Evolutionary conservation across 2,888 invertebrate species (phyloP), one percentile per base, ranked within the genome.

Genomic region (Dicycla oo): DNA sequence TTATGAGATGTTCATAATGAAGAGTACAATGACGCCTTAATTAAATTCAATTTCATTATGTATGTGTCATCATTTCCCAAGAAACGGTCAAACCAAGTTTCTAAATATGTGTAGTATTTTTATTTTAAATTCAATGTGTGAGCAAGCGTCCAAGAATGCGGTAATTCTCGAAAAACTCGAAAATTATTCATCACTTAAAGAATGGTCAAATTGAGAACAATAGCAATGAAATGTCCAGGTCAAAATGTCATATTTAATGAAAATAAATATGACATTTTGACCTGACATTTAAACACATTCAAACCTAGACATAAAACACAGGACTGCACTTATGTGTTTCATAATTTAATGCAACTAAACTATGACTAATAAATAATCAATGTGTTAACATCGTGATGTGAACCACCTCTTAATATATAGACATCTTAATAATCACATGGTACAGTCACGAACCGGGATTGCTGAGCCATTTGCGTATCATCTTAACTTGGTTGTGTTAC

Each of bases 361-460:
- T 60, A n/a, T 38, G 18, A 38, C 3, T 23, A 34, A 30, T 49
- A 78, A 66, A 53, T 49, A 73, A 72, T 13, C 18, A 10, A 49
- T 67, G 13, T 56, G 67, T 79, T 8, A 79, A 74, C 26, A 45
- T 74, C 78, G 80, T 78, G 80, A 74, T 34, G 26, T 26, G 30
- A 26, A 40, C 56, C 45, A 57, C 78, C 78, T 65, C 26, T 20
- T n/a, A n/a, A n/a, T n/a, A n/a, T n/a, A n/a, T n/a, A n/a, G n/a
- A n/a, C n/a, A n/a, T n/a, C n/a, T n/a, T n/a, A n/a, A 45, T 62
- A 40, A 72, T 53, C n/a, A 65, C 13, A 58, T n/a, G n/a, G n/a
- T n/a, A n/a, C n/a, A n/a, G n/a, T n/a, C n/a, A n/a, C n/a, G n/a
- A n/a, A n/a, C n/a, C n/a, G n/a, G n/a, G n/a, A n/a, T n/a, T n/a